These are phyloP conservation scores for Teinopalpus imperialis DNA, from an alignment of 2,888 invertebrate species.

Conservation along the genomic window DNA sequence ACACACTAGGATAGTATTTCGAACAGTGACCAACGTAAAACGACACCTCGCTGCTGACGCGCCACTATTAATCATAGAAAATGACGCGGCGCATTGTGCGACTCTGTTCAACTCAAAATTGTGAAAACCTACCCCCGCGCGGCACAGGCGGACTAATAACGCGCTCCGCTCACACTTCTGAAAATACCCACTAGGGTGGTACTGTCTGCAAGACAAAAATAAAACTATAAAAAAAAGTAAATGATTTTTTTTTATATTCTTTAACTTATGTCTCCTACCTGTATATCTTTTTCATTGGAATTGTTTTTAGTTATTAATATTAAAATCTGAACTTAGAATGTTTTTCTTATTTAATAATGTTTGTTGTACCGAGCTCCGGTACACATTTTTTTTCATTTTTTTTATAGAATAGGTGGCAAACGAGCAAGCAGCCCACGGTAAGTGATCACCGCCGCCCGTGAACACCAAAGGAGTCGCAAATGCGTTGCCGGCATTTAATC, in stretches of 20 bases:
- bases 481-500: too few species aligned
- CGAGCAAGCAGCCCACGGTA: too few species aligned
- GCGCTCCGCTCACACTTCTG: constrained; percentile 66
- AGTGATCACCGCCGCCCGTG: too few species aligned
- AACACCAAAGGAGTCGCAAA: too few species aligned
- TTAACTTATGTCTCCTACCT: too few species aligned
- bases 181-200: constrained; percentile 62
- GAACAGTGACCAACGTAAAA: constrained; percentile 12
- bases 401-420: too few species aligned
- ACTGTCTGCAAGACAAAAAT: constrained; percentile 47
- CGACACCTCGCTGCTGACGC: constrained; percentile 38
- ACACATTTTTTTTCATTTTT: too few species aligned
- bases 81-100: constrained; percentile 71
- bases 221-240: constrained; percentile 18
- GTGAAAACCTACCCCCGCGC: constrained; percentile 76
- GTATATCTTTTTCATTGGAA: too few species aligned
- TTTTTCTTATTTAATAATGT: too few species aligned
- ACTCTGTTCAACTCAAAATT: constrained; percentile 70
- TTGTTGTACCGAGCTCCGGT: too few species aligned
- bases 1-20: constrained; percentile 24
- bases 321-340: too few species aligned
- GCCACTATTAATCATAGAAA: constrained; percentile 78
- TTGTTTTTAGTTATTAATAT: too few species aligned
- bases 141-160: constrained; percentile 70
- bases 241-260: constrained; percentile 18